Base-by-base conservation (phyloP, 2,888 invertebrate genomes). In the Zygothrica quintamaculata region DNA sequence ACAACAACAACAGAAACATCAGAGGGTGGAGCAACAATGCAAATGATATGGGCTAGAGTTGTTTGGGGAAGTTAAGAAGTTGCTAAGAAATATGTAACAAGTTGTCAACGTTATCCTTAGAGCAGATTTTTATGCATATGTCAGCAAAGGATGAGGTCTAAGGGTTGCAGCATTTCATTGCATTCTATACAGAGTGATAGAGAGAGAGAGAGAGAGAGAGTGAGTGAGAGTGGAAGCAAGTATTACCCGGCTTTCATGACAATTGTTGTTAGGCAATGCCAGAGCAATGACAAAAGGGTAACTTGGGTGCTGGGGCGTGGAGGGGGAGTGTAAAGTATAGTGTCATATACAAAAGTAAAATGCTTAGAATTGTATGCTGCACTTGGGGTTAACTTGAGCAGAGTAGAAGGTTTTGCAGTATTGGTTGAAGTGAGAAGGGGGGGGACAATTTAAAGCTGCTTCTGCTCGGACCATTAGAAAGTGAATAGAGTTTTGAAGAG, bases 51-150 rank as follows among this genome's bases (percentile, higher is more conserved):
- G 15, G 15, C 4, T 12, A n/a, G 12, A 18, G 6, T 12, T n/a
- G 26, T 15, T 18, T n/a, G 9, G 46, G 15, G 16, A 25, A 47
- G 39, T 15, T 57, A 64, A 74, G 58, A 66, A 70, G 56, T 55
- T 46, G 61, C 65, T 51, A 59, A 77, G 66, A 70, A 61, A 65
- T 73, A 78, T 74, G 67, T 81, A 75, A 77, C 70, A 79, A 81
- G 82, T 84, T 84, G 81, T 64, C 59, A 44, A 16, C 72, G 61
- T 48, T 55, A 61, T 62, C 50, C 59, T 58, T 53, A 64, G 34
- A 68, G 58, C 33, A 68, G 18, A 69, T 56, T 82, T 74, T 68
- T 76, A 53, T 82, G 65, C 70, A 64, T 44, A 60, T 44, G 9
- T 29, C 26, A 7, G 33, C 34, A 9, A 34, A 40, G 67, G 39